Conservation (phyloP, 2,113 vertebrate genomes). For the Erinaceus europaeus region DNA sequence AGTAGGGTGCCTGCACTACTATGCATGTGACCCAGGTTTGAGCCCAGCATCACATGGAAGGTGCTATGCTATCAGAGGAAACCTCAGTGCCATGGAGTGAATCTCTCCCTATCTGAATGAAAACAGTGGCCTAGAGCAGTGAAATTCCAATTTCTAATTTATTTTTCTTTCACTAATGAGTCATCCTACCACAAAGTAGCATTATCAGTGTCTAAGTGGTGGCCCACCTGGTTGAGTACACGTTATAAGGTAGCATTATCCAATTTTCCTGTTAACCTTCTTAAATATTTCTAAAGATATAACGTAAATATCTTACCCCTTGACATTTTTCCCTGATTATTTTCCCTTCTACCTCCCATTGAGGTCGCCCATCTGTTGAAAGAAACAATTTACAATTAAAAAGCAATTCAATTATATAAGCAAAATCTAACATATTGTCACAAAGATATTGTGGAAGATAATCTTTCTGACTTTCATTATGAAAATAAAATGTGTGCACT, state of each 20-base stretch:
- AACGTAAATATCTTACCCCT: constrained; percentile 89
- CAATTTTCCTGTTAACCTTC: constrained; percentile 33
- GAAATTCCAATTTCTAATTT: too few relatives aligned
- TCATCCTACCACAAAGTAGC: too few relatives aligned
- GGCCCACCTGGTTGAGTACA: too few relatives aligned
- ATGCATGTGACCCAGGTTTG: too few relatives aligned
- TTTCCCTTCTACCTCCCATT: constrained; percentile 98
- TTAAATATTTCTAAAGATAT: constrained; percentile 65
- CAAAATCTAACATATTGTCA: constrained; percentile 19
- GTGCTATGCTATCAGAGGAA: too few relatives aligned
- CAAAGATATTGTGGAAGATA: constrained; percentile 22
- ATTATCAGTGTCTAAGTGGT: too few relatives aligned
- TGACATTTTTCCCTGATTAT: constrained; percentile 95
- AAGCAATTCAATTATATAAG: constrained; percentile 68
- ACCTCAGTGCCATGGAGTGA: too few relatives aligned
- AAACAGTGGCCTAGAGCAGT: too few relatives aligned
- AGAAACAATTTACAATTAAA: constrained; percentile 64
- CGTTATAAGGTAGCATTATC: constrained; percentile 22
- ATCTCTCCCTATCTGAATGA: too few relatives aligned
- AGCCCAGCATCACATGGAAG: too few relatives aligned
- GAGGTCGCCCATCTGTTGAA: constrained; percentile 93
- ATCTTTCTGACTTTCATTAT: constrained; percentile 20
- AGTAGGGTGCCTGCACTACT: too few relatives aligned
- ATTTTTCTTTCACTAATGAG: too few relatives aligned
- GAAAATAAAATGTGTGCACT: constrained; percentile 17